Conservation (phyloP, 1,140 invertebrate species). For the Drosophila azteca region DNA sequence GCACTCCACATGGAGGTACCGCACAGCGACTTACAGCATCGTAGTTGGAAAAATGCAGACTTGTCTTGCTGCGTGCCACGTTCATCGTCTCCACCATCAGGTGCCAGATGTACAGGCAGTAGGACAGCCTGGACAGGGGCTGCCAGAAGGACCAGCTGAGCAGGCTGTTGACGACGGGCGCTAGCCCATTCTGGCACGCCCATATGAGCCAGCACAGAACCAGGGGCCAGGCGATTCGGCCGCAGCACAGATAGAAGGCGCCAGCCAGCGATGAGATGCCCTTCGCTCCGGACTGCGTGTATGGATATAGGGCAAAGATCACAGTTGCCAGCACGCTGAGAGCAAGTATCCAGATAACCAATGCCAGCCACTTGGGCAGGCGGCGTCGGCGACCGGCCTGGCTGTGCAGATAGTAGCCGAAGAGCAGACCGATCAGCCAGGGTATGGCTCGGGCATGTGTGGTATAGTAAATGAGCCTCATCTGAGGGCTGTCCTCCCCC, state of each 20-base stretch:
- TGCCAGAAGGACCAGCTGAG: slow-evolving; percentile 85
- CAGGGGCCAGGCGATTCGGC: slow-evolving; percentile 86
- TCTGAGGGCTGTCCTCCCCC: slow-evolving; percentile 51
- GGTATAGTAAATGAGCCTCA: slow-evolving; percentile 72
- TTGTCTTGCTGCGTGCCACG: slow-evolving; percentile 55
- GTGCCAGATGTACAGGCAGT: slow-evolving; percentile 85
- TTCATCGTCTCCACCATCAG: slow-evolving; percentile 70
- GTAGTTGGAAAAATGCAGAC: slow-evolving; percentile 74
- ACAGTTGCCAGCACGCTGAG: slow-evolving; percentile 57
- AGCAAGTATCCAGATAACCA: slow-evolving; percentile 54
- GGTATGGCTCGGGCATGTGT: slow-evolving; percentile 71
- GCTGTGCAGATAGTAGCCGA: slow-evolving; percentile 69
- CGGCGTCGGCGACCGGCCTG: slow-evolving; percentile 22
- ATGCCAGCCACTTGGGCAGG: slow-evolving; percentile 41
- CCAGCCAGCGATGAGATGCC: slow-evolving; percentile 82
- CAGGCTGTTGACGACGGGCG: slow-evolving; percentile 85
- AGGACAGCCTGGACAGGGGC: slow-evolving; percentile 84
- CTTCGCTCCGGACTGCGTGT: slow-evolving; percentile 64
- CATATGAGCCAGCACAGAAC: slow-evolving; percentile 89
- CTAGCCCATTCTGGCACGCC: slow-evolving; percentile 87
- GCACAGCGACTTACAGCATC: slow-evolving; percentile 58
- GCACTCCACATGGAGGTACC: not conserved
- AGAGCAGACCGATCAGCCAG: slow-evolving; percentile 74
- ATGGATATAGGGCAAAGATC: slow-evolving; percentile 74
- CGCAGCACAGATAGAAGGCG: slow-evolving; percentile 87